phyloP scores from a whole-genome alignment of 2,113 vertebrate genomes.

The Crypturellus undulatus region DNA sequence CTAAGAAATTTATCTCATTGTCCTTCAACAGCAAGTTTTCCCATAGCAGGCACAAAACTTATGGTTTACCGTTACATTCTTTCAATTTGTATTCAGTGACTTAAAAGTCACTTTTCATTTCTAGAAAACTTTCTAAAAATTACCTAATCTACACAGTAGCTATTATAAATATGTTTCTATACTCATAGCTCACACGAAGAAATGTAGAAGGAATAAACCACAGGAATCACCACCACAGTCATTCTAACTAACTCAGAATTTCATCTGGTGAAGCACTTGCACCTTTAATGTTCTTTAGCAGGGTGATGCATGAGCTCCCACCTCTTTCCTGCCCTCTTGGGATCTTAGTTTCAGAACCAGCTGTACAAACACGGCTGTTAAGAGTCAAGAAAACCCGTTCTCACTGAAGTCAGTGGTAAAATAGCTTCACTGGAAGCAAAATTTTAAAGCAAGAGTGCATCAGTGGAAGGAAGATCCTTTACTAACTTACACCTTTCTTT shows the following conservation, averaged over 20 bases:
- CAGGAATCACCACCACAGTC: neutral
- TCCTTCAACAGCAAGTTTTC: neutral
- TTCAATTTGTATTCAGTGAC: neutral
- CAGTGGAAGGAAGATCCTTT: neutral
- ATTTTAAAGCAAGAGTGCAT: neutral
- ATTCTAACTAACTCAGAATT: conserved; percentile 7
- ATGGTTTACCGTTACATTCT: neutral
- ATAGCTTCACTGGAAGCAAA: neutral
- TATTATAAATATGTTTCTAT: neutral
- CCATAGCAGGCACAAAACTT: neutral
- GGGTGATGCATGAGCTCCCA: neutral
- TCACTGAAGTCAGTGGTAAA: neutral
- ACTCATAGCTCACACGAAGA: neutral
- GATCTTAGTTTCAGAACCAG: neutral
- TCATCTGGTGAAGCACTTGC: neutral
- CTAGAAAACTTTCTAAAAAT: neutral
- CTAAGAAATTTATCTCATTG: neutral
- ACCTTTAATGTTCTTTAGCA: neutral
- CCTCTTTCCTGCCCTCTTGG: neutral
- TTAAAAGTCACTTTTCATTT: neutral
- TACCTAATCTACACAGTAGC: neutral
- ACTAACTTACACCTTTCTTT: neutral
- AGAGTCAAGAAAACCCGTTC: neutral
- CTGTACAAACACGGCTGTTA: neutral
- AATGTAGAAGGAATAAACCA: neutral